Evolutionary conservation across 53 echinoderm and acorn worm species (phyloP), one percentile per base, ranked within the genome.

Genomic region (Astropecten irregularis): DNA sequence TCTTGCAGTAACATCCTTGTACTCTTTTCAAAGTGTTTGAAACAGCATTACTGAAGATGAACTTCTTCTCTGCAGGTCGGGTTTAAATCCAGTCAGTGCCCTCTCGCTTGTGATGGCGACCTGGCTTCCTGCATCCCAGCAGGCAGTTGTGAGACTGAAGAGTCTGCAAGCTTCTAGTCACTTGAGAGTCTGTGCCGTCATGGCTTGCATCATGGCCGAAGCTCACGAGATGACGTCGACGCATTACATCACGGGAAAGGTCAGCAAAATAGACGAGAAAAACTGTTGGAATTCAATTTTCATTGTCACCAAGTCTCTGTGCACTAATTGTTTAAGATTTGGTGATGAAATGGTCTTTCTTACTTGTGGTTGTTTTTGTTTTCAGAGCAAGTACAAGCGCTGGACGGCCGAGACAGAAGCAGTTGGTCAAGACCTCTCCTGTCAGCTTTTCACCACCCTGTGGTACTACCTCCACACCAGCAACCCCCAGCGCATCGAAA

Each of bases 131-230:
- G 77, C 77, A 15, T 77, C 60, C 46, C 77, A 77, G 46, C 77
- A 77, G 40, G 62, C 77, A 58, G 21, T 77, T 18, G 16, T 77
- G 51, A 59, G 77, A 40, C 62, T 77, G 59, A 61, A 84, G 13
- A 67, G 53, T 38, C 62, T 77, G 32, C 60, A 30, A 26, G 86
- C 88, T 1, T 68, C 60, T 49, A 88, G 77, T 15, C 94, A 94
- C 62, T 76, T 66, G 25, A 71, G 99, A 22, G 90, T 84, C 49
- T 92, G 94, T 83, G 99, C 93, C 20, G 68, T 94, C 31, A 92
- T 99, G 92, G 94, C 94, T 4, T 94, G 86, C 68, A 76, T 94
- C 34, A 90, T 99, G 93, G 94, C 99, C 0, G 90, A 94, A 59
- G 90, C 99, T 0, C 90, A 91, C 27, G 93, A 95, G 40, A 74